Evolutionary conservation across 2,888 invertebrate species (phyloP), one percentile per base, ranked within the genome.

Genomic region (Acleris laterana): DNA sequence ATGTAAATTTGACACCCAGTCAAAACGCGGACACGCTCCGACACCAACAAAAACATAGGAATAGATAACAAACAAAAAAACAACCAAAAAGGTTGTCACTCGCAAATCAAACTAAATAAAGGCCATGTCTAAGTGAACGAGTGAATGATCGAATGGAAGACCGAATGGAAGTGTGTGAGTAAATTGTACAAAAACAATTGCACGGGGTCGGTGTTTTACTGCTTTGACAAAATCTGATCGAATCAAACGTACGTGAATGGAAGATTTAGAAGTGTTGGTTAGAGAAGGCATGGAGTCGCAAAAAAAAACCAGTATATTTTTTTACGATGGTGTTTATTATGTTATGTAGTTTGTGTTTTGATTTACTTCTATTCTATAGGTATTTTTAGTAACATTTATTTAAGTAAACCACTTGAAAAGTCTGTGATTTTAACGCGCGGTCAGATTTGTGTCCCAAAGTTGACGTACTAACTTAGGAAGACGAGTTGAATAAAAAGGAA

Each of bases 141-240:
- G 80, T 62, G 68, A 69, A 66, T 53, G 83, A 85, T 80, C 59
- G 65, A 69, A 63, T 69, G 65, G 62, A 63, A 52, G 63, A 58
- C 28, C 57, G 57, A 63, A 63, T 64, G 59, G 79, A 81, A 83
- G 82, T 75, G 80, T 74, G 81, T 72, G 76, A 80, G 86, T 82
- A 85, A 88, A 90, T 90, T 90, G 89, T 91, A 89, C 88, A 90
- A 92, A 92, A 91, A 92, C 91, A 92, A 90, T 90, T 83, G 88
- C 75, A 79, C 80, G 80, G 79, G 78, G 79, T 80, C 80, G 78
- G 83, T 90, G 90, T 90, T 91, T 89, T 90, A 89, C 88, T 87
- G 85, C 87, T 88, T 91, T 90, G 87, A 89, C 88, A 82, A 87
- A 89, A 90, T 90, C 90, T 86, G 87, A 84, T 87, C 84, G 87